These are phyloP conservation scores for Sericinus montela DNA, from an alignment of 2,888 invertebrate species.

Conservation along the genomic window DNA sequence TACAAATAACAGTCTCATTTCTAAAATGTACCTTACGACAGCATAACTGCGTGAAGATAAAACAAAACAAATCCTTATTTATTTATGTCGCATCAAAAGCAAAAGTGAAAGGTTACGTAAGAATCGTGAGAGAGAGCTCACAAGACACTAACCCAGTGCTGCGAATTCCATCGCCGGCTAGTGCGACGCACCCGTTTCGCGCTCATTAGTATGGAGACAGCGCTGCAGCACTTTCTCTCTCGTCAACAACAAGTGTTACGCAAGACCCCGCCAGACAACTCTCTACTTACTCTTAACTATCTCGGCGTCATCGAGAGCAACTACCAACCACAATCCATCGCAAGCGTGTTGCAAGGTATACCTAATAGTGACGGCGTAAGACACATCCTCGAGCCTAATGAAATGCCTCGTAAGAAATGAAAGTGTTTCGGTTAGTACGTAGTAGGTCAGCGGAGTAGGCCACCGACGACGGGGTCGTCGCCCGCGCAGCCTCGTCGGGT, in stretches of 20 bases:
- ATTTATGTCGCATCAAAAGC: conserved; percentile 44
- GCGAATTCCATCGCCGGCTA: conserved; percentile 44
- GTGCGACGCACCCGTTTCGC: conserved; percentile 58
- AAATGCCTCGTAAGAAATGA: conserved; percentile 66
- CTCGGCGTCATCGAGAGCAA: conserved; percentile 35
- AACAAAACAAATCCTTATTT: conserved; percentile 2
- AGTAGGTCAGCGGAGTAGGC: conserved; percentile 77
- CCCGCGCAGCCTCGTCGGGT: conserved; percentile 76
- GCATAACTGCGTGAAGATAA: no score
- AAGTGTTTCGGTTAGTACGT: conserved; percentile 70
- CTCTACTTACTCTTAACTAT: conserved; percentile 52
- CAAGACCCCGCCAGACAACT: conserved; percentile 52
- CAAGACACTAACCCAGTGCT: conserved; percentile 67
- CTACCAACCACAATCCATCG: conserved; percentile 27
- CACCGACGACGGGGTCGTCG: conserved; percentile 64
- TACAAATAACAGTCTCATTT: no score
- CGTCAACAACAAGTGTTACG: conserved; percentile 70
- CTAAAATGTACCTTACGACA: no score
- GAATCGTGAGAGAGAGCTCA: conserved; percentile 44
- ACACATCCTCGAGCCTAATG: conserved; percentile 68
- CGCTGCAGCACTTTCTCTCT: conserved; percentile 73
- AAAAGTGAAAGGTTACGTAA: conserved; percentile 56
- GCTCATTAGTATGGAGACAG: conserved; percentile 74
- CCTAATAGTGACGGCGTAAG: conserved; percentile 39
- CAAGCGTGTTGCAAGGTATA: conserved; percentile 43